Base-by-base conservation (phyloP, 2,113 vertebrate species). In the Zosterops lateralis region DNA sequence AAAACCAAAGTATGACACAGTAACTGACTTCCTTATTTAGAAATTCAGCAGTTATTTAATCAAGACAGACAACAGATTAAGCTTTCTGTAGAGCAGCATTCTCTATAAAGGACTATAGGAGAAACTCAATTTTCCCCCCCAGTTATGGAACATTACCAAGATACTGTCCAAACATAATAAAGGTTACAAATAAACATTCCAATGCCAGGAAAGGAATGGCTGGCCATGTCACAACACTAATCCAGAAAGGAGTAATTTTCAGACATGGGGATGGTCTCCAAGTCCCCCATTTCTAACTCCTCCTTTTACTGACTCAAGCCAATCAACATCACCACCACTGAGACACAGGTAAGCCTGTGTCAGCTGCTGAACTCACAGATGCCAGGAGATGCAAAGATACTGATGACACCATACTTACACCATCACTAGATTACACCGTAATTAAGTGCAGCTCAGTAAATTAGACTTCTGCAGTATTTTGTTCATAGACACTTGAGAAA, bases 41-140 rank as follows among this genome's bases (percentile, higher is more conserved):
- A 78, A 84, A 80, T 53, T 28, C 45, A 48, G 48, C 14, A 67
- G 28, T 72, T 85, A 50, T 10, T 64, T 48, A 56, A 48, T 17
- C 50, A 82, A 58, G 20, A 19, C 4, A 61, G 58, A 73, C 3
- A 22, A 82, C 3, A 79, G 18, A 77, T 15, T 15, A 75, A 88
- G 42, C 17, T 65, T 67, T 79, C 57, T 57, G 31, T 31, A 53
- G 4, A 79, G 26, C 4, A 12, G 16, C 56, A 31, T 58, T 70
- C n/a, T n/a, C 12, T 28, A 5, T 8, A 48, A 60, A 79, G 9
- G 22, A 34, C 24, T 48, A 0, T 2, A 56, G 42, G 17, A 74
- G 25, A 38, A 62, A 67, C 6, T 32, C 14, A 3, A 7, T 12
- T 38, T 5, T 0, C 5, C 12, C 5, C 11, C 8, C 5, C 12